Conservation (phyloP, 2,113 vertebrate species). For the Anseranas semipalmata region DNA sequence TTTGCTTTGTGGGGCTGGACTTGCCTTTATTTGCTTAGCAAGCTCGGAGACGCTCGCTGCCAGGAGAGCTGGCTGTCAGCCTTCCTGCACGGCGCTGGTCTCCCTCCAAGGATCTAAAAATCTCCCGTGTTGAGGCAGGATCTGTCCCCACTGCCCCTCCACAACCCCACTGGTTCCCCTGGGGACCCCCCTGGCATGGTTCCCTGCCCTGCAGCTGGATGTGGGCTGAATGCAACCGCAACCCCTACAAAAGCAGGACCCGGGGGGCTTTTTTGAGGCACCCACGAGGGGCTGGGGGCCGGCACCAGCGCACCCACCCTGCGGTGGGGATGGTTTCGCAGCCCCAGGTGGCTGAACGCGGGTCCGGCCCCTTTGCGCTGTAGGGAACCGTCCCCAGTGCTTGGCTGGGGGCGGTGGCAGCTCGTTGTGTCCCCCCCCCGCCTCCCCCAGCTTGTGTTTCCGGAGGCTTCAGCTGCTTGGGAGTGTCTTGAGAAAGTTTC, state of each 20-base stretch:
- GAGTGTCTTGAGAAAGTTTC: conserved; percentile 2
- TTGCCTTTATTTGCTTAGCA: conserved; percentile 58
- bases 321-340: not conserved
- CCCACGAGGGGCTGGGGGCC: not conserved
- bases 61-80: not conserved
- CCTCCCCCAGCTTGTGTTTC: not conserved
- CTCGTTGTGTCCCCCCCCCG: not conserved
- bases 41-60: not conserved
- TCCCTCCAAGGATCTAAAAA: not conserved
- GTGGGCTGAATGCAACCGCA: not conserved
- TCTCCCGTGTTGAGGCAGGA: not conserved
- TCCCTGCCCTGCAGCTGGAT: not conserved
- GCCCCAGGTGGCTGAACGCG: not conserved
- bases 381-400: not conserved
- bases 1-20: conserved; percentile 60
- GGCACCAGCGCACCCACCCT: not conserved
- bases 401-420: accelerated
- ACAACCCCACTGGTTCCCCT: not conserved
- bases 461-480: not conserved
- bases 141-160: not conserved
- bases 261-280: not conserved
- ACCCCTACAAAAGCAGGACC: not conserved
- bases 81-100: not conserved
- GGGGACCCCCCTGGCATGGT: not conserved
- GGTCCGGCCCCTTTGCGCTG: accelerated